Evolutionary conservation across 2,888 invertebrate species (phyloP).

Genomic region (Ecliptopera silaceata): DNA sequence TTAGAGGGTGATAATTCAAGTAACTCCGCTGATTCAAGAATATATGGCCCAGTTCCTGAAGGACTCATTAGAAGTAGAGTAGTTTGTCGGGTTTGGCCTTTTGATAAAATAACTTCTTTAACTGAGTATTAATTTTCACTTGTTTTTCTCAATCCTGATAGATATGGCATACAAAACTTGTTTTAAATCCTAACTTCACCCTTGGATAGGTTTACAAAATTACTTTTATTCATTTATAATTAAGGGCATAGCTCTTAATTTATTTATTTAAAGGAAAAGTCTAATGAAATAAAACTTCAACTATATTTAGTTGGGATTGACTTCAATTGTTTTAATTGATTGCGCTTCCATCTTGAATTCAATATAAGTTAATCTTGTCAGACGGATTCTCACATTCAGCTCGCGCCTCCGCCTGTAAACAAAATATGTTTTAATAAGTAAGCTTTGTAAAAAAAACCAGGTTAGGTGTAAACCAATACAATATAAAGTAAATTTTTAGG

Average conservation of each 20-base stretch:
- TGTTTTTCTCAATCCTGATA: neutral
- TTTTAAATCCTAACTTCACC: too few relatives aligned
- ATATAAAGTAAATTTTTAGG: too few relatives aligned
- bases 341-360: slow-evolving; percentile 61
- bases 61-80: slow-evolving; percentile 92
- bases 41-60: slow-evolving; percentile 94
- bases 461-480: too few relatives aligned
- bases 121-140: slow-evolving; percentile 47
- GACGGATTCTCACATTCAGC: slow-evolving; percentile 51
- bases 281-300: neutral
- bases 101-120: slow-evolving; percentile 73
- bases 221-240: too few relatives aligned
- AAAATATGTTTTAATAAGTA: too few relatives aligned
- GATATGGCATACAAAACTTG: neutral
- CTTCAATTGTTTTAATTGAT: slow-evolving; percentile 73
- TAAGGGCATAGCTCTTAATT: too few relatives aligned
- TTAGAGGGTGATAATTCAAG: slow-evolving; percentile 93
- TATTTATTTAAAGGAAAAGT: neutral
- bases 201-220: too few relatives aligned
- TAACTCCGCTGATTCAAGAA: slow-evolving; percentile 94
- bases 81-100: slow-evolving; percentile 91
- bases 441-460: too few relatives aligned
- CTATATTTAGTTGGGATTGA: slow-evolving; percentile 51
- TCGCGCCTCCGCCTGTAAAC: slow-evolving; percentile 51
- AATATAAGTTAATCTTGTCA: slow-evolving; percentile 49